Percentiles rank a stretch among this genome's conserved stretches.
These are phyloP conservation scores for Scytalopus superciliaris DNA, from an alignment of 2,113 vertebrate species.

Conservation along the genomic window DNA sequence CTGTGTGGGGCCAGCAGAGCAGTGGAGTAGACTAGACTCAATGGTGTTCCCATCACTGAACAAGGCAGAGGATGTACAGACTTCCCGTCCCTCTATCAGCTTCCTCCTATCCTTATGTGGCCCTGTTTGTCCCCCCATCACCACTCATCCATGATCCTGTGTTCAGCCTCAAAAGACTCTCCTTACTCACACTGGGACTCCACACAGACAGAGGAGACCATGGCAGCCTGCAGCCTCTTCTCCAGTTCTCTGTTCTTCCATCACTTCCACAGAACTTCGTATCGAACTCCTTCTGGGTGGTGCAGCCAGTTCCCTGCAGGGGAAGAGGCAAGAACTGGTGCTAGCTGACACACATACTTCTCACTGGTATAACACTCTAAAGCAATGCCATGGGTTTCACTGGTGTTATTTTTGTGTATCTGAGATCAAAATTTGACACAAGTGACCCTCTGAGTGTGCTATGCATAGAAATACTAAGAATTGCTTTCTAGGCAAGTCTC, in stretches of 20 bases:
- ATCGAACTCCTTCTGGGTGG: neutral
- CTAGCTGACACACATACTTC: neutral
- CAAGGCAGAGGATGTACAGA: neutral
- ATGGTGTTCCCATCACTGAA: accelerated
- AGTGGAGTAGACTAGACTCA: neutral
- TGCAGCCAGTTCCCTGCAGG: neutral
- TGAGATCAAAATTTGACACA: neutral
- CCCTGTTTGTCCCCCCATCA: neutral
- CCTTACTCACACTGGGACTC: neutral
- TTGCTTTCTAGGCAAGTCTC: neutral
- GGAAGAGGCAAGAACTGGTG: neutral
- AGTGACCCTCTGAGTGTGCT: neutral
- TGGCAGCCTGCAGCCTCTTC: neutral
- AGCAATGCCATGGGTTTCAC: neutral
- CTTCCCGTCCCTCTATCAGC: neutral
- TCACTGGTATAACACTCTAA: neutral
- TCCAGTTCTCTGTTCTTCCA: neutral
- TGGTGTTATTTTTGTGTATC: neutral
- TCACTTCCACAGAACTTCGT: neutral
- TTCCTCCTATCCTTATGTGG: neutral
- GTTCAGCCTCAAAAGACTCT: neutral
- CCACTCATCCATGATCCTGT: neutral
- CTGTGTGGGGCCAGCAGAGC: neutral
- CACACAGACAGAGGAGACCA: neutral
- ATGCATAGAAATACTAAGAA: neutral